Evolutionary conservation across 2,797 vertebrate species (phyloP), one percentile per base, ranked within the genome.

Genomic region (Tokudaia muenninki): DNA sequence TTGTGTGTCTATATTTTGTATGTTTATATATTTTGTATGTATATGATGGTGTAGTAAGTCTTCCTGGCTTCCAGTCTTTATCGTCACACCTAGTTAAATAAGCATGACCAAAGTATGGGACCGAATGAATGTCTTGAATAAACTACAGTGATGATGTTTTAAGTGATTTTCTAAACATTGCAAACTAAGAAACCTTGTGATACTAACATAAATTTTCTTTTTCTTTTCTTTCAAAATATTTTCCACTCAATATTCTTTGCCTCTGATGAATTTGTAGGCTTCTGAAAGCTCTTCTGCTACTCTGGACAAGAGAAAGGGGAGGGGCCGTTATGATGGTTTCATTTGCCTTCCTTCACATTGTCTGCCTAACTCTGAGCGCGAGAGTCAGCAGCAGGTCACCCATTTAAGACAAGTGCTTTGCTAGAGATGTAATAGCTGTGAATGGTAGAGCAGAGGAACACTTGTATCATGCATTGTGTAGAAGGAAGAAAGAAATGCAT

Each of bases 361-460:
- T 94, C 63, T 96, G 44, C 34, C 47, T 70, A 8, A 70, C 2
- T 52, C 6, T 55, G 81, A 70, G 57, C 14, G 6, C 72, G 57
- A 24, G 87, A 89, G 94, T 96, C 87, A 92, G 75, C 34, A 47
- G 92, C 59, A 78, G 52, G 47, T 67, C 16, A 79, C 41, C 83
- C 84, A 67, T 78, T 94, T 82, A 89, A 91, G 90, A 77, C 19
- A 34, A 93, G 75, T 77, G 50, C 57, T 77, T 96, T 92, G 82
- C 77, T 90, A 61, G 34, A 94, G 91, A 77, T 86, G 37, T 57
- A 92, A 91, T 79, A 89, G 52, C 75, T 94, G 67, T 61, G 92
- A 88, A 92, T 91, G 88, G 93, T 31, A 87, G 74, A 91, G 70
- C 59, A 87, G 67, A 90, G 57, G 12, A 24, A 70, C 65, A 7